phyloP scores from a whole-genome alignment of 1,140 invertebrate genomes.

The Saccostrea glomerata region DNA sequence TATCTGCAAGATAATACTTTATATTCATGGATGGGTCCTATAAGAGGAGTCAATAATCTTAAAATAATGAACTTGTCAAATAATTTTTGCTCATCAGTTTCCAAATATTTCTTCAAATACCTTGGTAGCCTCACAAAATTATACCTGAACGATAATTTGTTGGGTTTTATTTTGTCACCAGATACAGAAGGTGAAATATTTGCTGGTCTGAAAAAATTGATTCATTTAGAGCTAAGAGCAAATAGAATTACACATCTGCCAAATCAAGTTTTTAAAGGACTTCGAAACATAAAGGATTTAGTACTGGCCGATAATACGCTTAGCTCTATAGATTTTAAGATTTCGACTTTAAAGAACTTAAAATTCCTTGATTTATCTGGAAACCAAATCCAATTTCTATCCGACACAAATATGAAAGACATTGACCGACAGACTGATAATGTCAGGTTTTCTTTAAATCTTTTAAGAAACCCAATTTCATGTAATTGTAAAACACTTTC shows the following conservation, averaged over 20 bases:
- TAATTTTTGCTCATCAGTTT: constrained; percentile 47
- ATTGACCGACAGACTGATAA: not conserved
- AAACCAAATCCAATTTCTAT: constrained; percentile 25
- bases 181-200: constrained; percentile 47
- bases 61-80: constrained; percentile 44
- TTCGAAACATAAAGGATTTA: not conserved
- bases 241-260: constrained; percentile 41
- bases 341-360: constrained; percentile 51
- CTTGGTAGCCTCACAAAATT: not conserved
- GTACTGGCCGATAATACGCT: constrained; percentile 25
- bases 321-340: constrained; percentile 24
- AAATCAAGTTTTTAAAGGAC: not conserved
- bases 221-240: constrained; percentile 31
- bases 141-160: constrained; percentile 32
- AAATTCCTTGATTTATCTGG: constrained; percentile 48
- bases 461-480: constrained; percentile 10
- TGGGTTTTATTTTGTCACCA: constrained; percentile 42
- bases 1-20: constrained; percentile 39
- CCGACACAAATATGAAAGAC: not conserved
- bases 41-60: not conserved
- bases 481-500: constrained; percentile 25
- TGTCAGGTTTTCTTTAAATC: not conserved
- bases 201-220: not conserved
- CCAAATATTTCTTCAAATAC: constrained; percentile 30
- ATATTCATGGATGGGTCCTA: constrained; percentile 46